A percentile compares a stretch with the other conserved stretches of the same genome.
phyloP scores from a whole-genome alignment of 2,113 vertebrate species.

The Tapirus terrestris region DNA sequence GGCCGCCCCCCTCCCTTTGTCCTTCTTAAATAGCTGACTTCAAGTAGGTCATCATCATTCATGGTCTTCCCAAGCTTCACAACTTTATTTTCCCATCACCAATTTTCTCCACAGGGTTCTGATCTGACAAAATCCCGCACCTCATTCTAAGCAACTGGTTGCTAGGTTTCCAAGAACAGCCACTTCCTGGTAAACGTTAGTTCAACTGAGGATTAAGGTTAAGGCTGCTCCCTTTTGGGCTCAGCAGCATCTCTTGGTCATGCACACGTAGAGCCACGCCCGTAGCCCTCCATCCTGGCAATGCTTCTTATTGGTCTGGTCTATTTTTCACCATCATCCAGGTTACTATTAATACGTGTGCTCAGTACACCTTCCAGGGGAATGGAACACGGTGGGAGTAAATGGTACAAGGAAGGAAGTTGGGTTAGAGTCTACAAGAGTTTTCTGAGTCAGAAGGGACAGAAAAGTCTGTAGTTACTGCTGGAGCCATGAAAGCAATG shows the following conservation, averaged over 20 bases:
- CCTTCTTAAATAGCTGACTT: not conserved
- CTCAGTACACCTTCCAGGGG: not conserved
- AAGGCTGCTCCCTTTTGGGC: not conserved
- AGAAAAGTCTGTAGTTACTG: fast-evolving
- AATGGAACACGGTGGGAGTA: not conserved
- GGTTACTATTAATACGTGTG: not conserved
- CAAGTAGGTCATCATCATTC: not conserved
- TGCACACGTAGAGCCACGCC: fast-evolving
- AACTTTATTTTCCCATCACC: not conserved
- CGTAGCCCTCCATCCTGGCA: not conserved
- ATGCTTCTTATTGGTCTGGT: not conserved
- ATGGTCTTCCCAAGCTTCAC: not conserved
- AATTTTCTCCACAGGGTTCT: not conserved
- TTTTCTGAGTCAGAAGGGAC: not conserved
- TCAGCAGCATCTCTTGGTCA: not conserved
- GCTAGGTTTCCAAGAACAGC: constrained; percentile 11
- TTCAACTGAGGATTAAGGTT: not conserved
- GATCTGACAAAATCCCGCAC: not conserved
- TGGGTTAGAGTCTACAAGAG: not conserved
- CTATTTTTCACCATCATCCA: not conserved
- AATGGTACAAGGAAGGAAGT: not conserved
- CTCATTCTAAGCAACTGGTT: not conserved
- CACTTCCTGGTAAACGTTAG: not conserved
- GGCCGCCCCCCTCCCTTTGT: not conserved
- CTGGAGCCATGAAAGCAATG: not conserved